Evolutionary conservation across 2,113 vertebrate species (phyloP).

Genomic region (Phaethornis superciliosus): DNA sequence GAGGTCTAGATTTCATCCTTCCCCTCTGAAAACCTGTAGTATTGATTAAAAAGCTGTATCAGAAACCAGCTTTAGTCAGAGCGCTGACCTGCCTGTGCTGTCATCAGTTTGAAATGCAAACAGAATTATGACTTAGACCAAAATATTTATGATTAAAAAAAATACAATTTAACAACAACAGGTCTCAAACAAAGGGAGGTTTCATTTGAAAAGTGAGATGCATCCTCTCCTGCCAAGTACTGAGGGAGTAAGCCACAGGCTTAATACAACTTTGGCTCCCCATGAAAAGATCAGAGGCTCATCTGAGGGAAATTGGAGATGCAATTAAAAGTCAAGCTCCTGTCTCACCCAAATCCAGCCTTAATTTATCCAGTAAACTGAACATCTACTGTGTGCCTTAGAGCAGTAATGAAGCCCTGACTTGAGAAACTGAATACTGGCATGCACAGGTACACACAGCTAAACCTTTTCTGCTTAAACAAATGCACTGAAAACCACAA

Average conservation of each 20-base stretch:
- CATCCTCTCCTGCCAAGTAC: not conserved
- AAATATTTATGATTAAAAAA: slow-evolving; percentile 9
- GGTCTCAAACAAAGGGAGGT: slow-evolving; percentile 3
- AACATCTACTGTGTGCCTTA: not conserved
- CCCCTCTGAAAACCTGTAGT: not conserved
- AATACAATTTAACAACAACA: slow-evolving; percentile 36
- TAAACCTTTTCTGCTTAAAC: not conserved
- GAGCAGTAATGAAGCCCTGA: not conserved
- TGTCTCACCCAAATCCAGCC: not conserved
- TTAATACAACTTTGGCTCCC: not conserved
- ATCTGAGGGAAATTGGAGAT: not conserved
- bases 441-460: not conserved
- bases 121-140: slow-evolving; percentile 7
- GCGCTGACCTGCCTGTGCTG: not conserved
- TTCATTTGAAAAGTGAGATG: slow-evolving; percentile 33
- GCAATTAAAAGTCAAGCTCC: slow-evolving; percentile 40
- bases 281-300: slow-evolving; percentile 15
- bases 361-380: slow-evolving; percentile 10
- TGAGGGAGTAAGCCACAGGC: not conserved
- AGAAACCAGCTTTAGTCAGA: not conserved
- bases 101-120: not conserved
- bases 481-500: not conserved
- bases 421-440: not conserved
- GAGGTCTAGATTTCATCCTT: not conserved
- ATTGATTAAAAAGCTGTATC: not conserved